phyloP scores from a whole-genome alignment of 2,888 invertebrate genomes.

The Hesperia comma region DNA sequence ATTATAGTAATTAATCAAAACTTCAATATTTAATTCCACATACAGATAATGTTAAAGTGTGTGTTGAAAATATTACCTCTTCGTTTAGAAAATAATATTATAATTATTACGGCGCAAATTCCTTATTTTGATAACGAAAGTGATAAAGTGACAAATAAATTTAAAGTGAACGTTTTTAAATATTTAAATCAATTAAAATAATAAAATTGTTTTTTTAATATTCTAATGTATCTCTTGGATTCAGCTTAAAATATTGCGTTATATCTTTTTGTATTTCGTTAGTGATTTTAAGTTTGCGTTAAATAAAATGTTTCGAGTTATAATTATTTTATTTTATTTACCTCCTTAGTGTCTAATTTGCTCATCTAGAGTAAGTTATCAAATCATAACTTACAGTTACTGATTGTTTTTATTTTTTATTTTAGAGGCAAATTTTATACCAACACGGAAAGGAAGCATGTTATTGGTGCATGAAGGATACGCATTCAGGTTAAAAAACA shows the following conservation, averaged over 20 bases:
- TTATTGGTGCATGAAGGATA: constrained; percentile 70
- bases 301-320: not conserved
- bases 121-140: not conserved
- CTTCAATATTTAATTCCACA: not conserved
- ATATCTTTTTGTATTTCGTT: not conserved
- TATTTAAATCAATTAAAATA: no score
- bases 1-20: not conserved
- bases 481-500: constrained; percentile 74
- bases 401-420: constrained; percentile 38
- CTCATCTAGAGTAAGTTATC: no score
- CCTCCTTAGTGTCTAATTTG: not conserved
- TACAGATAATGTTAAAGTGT: not conserved
- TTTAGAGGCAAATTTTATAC: constrained; percentile 75
- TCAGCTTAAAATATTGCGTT: no score
- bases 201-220: no score
- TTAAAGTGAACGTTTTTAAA: no score
- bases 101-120: not conserved
- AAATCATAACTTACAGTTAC: not conserved
- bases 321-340: not conserved
- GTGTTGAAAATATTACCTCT: not conserved
- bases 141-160: not conserved
- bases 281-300: not conserved
- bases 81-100: no score
- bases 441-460: constrained; percentile 71
- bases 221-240: no score